Evolutionary conservation across 2,113 vertebrate species (phyloP).

Genomic region (Triplophysa rosa): DNA sequence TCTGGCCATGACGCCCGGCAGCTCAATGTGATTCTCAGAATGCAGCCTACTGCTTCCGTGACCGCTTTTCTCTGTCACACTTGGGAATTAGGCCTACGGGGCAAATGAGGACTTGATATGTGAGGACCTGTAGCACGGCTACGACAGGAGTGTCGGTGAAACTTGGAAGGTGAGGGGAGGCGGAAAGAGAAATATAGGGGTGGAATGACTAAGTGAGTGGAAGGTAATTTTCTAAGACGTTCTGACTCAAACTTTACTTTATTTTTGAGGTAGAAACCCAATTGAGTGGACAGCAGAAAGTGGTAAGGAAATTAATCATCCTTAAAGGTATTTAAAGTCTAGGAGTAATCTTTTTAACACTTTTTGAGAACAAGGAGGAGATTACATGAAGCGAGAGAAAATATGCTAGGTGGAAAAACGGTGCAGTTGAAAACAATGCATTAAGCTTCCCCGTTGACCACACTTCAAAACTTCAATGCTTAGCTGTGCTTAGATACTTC

Average conservation of each 20-base stretch:
- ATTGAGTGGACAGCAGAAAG: not conserved
- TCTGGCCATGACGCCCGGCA: conserved; percentile 28
- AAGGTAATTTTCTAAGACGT: conserved; percentile 16
- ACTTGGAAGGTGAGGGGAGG: not conserved
- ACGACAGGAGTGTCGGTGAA: not conserved
- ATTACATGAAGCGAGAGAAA: not conserved
- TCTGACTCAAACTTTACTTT: conserved; percentile 14
- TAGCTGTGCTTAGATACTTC: conserved; percentile 17
- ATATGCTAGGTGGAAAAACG: not conserved
- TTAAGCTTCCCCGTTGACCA: conserved; percentile 33
- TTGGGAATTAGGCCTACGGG: not conserved
- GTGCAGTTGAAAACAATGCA: conserved; percentile 4
- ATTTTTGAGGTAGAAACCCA: not conserved
- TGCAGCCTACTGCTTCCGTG: not conserved
- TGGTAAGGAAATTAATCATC: not conserved
- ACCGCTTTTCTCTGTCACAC: not conserved
- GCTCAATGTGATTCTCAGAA: conserved; percentile 11
- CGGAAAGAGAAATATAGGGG: conserved; percentile 4
- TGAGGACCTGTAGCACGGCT: not conserved
- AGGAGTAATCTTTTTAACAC: not conserved
- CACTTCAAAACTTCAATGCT: conserved; percentile 7
- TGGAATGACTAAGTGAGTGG: not conserved
- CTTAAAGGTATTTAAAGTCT: conserved; percentile 29
- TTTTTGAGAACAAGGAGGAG: not conserved
- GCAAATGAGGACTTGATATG: not conserved